A percentile compares a stretch with the other conserved stretches of the same genome.
Evolutionary conservation across 1,140 invertebrate species (phyloP).

Genomic region (Cydia splendana): DNA sequence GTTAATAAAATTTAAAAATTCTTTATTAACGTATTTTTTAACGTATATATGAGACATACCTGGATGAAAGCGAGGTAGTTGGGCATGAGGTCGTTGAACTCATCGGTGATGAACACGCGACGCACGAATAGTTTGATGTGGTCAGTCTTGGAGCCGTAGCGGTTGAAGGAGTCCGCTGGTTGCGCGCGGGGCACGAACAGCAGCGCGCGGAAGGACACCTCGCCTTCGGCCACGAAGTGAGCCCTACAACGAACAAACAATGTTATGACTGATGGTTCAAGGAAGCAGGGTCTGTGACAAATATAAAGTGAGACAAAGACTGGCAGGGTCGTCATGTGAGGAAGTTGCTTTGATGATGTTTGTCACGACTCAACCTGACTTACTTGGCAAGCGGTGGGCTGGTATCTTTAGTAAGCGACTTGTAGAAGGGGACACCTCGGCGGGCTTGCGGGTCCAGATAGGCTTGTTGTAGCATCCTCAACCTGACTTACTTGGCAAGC

Average conservation of each 20-base stretch:
- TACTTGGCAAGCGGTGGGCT: constrained; percentile 90
- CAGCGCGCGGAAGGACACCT: constrained; percentile 98
- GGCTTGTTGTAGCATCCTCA: constrained; percentile 98
- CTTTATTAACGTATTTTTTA: no score
- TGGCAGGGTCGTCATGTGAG: no score
- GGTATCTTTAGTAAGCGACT: constrained; percentile 94
- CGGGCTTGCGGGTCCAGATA: constrained; percentile 97
- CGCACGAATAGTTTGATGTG: constrained; percentile 98
- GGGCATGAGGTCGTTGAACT: constrained; percentile 99
- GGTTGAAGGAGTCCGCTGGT: constrained; percentile 96
- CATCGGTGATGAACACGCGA: constrained; percentile 99
- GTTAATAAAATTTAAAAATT: no score
- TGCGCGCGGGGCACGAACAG: constrained; percentile 95
- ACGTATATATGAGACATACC: constrained; percentile 33
- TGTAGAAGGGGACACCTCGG: constrained; percentile 95
- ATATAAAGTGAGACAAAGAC: no score
- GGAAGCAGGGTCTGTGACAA: no score
- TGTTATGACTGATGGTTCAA: no score
- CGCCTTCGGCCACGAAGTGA: constrained; percentile 98
- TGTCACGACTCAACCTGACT: constrained; percentile 21
- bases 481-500: no score
- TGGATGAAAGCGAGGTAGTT: constrained; percentile 94
- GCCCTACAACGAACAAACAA: constrained; percentile 43
- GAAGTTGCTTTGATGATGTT: no score
- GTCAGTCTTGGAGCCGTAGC: constrained; percentile 96